Evolutionary conservation across 2,797 vertebrate genomes (phyloP), one percentile per base, ranked within the genome.

Genomic region (Oryzias dopingdopingensis): DNA sequence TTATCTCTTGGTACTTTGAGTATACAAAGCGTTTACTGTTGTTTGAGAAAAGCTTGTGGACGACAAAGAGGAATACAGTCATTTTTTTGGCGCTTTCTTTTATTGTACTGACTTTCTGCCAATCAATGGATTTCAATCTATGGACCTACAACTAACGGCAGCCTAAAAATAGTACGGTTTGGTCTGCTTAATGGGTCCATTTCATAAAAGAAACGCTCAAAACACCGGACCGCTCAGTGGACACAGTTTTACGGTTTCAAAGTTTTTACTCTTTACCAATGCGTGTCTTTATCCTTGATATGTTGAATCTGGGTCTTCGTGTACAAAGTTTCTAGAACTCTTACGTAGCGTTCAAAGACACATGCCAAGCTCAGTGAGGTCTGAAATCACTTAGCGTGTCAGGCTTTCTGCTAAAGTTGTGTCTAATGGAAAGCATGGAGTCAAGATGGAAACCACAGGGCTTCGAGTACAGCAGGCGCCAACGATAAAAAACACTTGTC

Each of bases 361-460:
- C 41, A 65, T 80, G 82, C 73, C 72, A 82, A 76, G 85, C 89
- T 90, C 86, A 89, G 63, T 67, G 81, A 87, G 85, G 80, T 86
- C 88, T 86, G 79, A 86, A 79, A 49, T 61, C 66, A 29, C 62
- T 82, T 80, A 84, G 59, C 23, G 49, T 80, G 84, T 83, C 71
- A 77, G 73, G 37, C 53, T 47, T 63, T 83, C 56, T 62, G 77
- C 60, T 74, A 56, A 74, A 79, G 70, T 51, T 18, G 32, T 61
- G 52, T 50, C 65, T 88, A 87, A 90, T 88, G 84, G 79, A 89
- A 91, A 90, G 82, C 82, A 81, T 72, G 40, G 74, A 74, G 76
- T 64, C 79, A 72, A 88, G 86, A 91, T 89, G 86, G 81, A 90
- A 90, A 91, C 85, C 81, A 79, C 84, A 86, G 78, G 82, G 59